Conservation (phyloP, 35 echinoderm and acorn worm species). For the Amphiura filiformis region DNA sequence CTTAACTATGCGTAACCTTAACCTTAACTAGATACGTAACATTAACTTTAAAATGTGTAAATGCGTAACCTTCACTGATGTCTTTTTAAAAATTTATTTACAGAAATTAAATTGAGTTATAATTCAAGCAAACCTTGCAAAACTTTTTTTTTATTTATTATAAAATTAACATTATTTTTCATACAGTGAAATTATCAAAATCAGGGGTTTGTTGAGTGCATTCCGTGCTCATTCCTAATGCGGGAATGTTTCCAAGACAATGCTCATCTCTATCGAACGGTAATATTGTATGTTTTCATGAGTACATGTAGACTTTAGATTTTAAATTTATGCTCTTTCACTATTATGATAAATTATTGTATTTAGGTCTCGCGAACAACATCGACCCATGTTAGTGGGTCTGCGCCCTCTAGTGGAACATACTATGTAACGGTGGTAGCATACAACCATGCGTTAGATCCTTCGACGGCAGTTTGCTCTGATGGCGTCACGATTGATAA, state of each 20-base stretch:
- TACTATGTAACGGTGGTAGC: constrained; percentile 51
- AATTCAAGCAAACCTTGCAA: too few relatives aligned
- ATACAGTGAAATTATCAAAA: background rate
- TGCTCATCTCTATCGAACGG: background rate
- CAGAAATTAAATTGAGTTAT: too few relatives aligned
- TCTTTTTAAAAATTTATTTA: too few relatives aligned
- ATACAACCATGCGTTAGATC: constrained; percentile 30
- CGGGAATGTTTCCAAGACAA: background rate
- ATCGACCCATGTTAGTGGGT: constrained; percentile 18
- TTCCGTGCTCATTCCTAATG: too few relatives aligned
- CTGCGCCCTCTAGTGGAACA: constrained; percentile 15
- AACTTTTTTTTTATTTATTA: too few relatives aligned
- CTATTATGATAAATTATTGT: background rate
- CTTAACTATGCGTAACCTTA: too few relatives aligned
- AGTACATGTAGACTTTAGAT: background rate
- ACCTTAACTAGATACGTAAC: too few relatives aligned
- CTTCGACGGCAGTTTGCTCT: constrained; percentile 29
- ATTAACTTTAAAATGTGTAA: too few relatives aligned
- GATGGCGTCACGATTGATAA: constrained; percentile 42
- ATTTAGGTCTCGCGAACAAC: constrained; percentile 19
- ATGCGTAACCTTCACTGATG: too few relatives aligned
- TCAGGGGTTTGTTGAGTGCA: background rate
- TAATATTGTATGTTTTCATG: background rate
- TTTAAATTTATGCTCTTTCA: background rate
- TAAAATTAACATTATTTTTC: background rate